These are phyloP conservation scores for Cryptocephalus primarius DNA, from an alignment of 2,888 invertebrate species.

Conservation along the genomic window DNA sequence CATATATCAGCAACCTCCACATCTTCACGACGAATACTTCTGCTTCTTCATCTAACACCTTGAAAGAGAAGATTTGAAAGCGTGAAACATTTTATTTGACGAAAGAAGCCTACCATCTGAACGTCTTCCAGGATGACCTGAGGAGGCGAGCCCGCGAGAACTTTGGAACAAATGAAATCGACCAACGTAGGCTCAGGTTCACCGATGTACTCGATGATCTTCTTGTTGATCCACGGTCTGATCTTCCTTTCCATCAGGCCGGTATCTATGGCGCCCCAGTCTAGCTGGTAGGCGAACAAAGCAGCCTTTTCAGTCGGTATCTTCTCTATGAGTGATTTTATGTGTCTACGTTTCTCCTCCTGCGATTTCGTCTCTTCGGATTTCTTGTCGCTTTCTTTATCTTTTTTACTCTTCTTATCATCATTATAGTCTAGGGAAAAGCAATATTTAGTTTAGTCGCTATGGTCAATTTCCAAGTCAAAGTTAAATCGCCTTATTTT, in stretches of 20 bases:
- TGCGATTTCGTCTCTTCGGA: constrained; percentile 57
- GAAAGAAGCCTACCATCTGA: constrained; percentile 69
- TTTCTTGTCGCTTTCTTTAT: constrained; percentile 37
- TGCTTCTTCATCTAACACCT: constrained; percentile 99
- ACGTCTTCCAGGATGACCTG: constrained; percentile 95
- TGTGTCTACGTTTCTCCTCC: constrained; percentile 93
- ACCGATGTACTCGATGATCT: constrained; percentile 98
- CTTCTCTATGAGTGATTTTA: constrained; percentile 94
- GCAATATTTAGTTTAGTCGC: too few relatives aligned
- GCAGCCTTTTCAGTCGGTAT: constrained; percentile 97
- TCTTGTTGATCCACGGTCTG: constrained; percentile 99
- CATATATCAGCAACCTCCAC: constrained; percentile 99
- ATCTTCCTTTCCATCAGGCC: constrained; percentile 89
- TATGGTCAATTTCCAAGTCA: too few relatives aligned
- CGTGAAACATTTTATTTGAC: not conserved
- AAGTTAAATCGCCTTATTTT: too few relatives aligned
- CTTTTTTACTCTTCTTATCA: constrained; percentile 39
- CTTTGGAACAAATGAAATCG: constrained; percentile 99
- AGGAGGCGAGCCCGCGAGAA: constrained; percentile 85
- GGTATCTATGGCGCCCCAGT: constrained; percentile 71
- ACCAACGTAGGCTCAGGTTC: constrained; percentile 97
- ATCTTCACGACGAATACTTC: constrained; percentile 99
- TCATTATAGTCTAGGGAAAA: constrained; percentile 46
- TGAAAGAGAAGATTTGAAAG: constrained; percentile 19
- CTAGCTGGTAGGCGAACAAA: constrained; percentile 88